Evolutionary conservation across 2,113 vertebrate genomes (phyloP), one percentile per base, ranked within the genome.

Genomic region (Cochlearius cochlearius): DNA sequence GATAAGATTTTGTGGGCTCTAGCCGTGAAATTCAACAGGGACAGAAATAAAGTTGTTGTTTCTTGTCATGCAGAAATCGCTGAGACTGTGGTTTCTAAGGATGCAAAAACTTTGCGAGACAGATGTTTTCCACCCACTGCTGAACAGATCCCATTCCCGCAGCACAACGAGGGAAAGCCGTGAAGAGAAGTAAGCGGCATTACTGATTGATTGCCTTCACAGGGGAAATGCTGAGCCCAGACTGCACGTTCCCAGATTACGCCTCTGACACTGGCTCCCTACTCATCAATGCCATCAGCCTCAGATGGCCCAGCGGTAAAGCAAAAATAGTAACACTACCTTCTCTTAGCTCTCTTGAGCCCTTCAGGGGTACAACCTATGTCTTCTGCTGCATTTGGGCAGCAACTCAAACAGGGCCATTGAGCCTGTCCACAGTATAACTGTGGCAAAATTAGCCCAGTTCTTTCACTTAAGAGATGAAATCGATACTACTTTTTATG

Each of bases 81-180:
- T 88, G 85, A 95, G 77, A 55, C 34, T 56, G 80, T 87, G 66
- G 74, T 82, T 92, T 93, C 30, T 68, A 94, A 64, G 80, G 85
- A 91, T 32, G 60, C 47, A 55, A 64, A 94, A 90, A 52, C 56
- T 93, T 92, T 36, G 62, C 1, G 7, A 94, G 90, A 90, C 94
- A 92, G 88, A 92, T 92, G 88, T 93, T 96, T 86, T 93, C 88
- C 74, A 92, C 92, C 62, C 88, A 88, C 81, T 79, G 66, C 74
- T 93, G 78, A 93, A 78, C 58, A 82, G 74, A 90, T 39, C 71
- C 53, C 81, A 17, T 78, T 96, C 81, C 73, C 12, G 6, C 78
- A 52, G 88, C 62, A 72, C 64, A 59, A 58, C 0, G 2, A 88
- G 69, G 53, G 53, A 74, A 92, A 90, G 74, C 74, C 10, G 0